Evolutionary conservation across 2,113 vertebrate species (phyloP).

Genomic region (Narcine bancroftii): DNA sequence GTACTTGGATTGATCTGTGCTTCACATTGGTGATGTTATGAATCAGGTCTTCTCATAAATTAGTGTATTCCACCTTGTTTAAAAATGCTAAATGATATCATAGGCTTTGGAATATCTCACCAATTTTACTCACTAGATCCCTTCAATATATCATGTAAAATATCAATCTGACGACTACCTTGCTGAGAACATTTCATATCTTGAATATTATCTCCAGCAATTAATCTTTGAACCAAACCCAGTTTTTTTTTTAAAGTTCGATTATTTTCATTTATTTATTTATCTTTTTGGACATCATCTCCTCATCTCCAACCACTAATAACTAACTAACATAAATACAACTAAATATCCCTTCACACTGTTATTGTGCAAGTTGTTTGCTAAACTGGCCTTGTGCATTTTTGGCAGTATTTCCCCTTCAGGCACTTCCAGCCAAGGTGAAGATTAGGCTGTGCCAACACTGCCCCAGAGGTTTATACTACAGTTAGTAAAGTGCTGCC

Average conservation of each 20-base stretch:
- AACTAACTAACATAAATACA: not conserved
- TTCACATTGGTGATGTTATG: not conserved
- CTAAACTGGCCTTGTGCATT: not conserved
- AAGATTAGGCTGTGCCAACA: not conserved
- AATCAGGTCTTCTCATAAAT: not conserved
- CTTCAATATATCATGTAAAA: not conserved
- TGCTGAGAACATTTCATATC: not conserved
- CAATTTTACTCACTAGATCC: not conserved
- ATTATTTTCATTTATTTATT: too few relatives aligned
- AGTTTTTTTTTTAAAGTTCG: not conserved
- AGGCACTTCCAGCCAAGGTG: not conserved
- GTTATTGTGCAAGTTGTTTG: not conserved
- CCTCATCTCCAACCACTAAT: not conserved
- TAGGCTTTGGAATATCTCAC: not conserved
- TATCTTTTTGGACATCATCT: not conserved
- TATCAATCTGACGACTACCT: not conserved
- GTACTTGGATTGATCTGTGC: not conserved
- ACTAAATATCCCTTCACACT: too few relatives aligned
- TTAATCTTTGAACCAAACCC: not conserved
- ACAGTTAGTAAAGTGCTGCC: not conserved
- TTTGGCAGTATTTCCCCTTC: not conserved
- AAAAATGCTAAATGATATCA: not conserved
- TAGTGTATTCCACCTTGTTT: not conserved
- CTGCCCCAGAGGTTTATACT: not conserved
- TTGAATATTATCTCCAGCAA: not conserved